Evolutionary conservation across 2,113 vertebrate species (phyloP).

Genomic region (Accipiter cooperii): DNA sequence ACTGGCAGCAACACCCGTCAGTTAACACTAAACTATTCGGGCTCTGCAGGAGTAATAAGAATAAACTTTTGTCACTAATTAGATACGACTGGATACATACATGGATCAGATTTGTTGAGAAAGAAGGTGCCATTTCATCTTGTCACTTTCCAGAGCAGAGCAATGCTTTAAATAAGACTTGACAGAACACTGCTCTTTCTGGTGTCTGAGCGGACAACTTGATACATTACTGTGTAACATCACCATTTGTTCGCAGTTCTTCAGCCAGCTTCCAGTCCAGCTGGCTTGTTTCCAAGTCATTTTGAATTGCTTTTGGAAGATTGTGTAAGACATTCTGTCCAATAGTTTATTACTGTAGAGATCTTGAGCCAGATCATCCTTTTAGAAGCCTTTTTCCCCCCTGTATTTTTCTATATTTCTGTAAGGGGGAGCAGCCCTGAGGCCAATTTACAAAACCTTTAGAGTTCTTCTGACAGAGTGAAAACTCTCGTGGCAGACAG

Average conservation of each 20-base stretch:
- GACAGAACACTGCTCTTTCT: background rate
- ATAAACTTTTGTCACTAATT: background rate
- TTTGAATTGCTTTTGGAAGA: constrained; percentile 13
- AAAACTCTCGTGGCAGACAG: background rate
- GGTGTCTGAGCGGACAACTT: background rate
- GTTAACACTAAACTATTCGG: background rate
- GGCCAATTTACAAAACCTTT: background rate
- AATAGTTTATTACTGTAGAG: background rate
- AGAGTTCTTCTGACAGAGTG: background rate
- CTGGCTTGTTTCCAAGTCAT: background rate
- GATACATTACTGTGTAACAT: background rate
- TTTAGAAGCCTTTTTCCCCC: background rate
- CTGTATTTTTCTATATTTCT: background rate
- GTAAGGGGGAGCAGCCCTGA: background rate
- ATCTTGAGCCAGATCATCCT: background rate
- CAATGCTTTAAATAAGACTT: background rate
- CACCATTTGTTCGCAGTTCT: background rate
- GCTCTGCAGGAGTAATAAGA: background rate
- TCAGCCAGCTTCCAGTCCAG: constrained; percentile 8
- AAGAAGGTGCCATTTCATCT: background rate
- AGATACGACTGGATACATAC: background rate
- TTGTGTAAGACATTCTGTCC: background rate
- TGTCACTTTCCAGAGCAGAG: background rate
- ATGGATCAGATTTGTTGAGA: background rate
- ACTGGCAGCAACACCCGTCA: background rate